phyloP scores from a whole-genome alignment of 2,888 invertebrate species.

The Spisula solida region DNA sequence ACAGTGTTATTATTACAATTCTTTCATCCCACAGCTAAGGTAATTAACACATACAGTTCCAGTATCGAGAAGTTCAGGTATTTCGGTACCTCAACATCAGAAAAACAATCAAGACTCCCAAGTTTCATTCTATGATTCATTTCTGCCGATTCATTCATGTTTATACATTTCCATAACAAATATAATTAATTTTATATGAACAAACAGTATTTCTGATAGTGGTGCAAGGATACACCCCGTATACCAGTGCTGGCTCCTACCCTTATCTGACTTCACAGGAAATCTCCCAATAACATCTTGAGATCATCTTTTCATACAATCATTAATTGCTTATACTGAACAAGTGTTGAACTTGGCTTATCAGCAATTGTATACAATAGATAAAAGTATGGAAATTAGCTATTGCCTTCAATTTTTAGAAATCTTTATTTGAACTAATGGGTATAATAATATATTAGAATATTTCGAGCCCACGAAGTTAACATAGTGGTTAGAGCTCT shows the following conservation, averaged over 20 bases:
- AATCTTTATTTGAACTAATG: too few species aligned
- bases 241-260: background rate
- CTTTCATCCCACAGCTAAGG: too few species aligned
- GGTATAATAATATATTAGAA: too few species aligned
- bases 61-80: too few species aligned
- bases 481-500: too few species aligned
- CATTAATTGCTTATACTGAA: constrained; percentile 30
- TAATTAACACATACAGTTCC: too few species aligned
- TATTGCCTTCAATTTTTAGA: background rate
- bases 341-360: constrained; percentile 8
- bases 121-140: too few species aligned
- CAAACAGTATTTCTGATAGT: background rate
- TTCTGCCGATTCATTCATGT: background rate
- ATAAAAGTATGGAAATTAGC: background rate
- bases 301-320: constrained; percentile 7
- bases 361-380: background rate
- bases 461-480: too few species aligned
- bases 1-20: too few species aligned
- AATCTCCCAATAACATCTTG: constrained; percentile 33
- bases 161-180: background rate
- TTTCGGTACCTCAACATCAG: too few species aligned
- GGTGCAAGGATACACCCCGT: background rate
- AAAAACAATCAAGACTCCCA: too few species aligned
- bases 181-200: constrained; percentile 5
- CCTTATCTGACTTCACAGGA: constrained; percentile 38